Conservation (phyloP, 2,797 vertebrate genomes). For the Alosa sapidissima region DNA sequence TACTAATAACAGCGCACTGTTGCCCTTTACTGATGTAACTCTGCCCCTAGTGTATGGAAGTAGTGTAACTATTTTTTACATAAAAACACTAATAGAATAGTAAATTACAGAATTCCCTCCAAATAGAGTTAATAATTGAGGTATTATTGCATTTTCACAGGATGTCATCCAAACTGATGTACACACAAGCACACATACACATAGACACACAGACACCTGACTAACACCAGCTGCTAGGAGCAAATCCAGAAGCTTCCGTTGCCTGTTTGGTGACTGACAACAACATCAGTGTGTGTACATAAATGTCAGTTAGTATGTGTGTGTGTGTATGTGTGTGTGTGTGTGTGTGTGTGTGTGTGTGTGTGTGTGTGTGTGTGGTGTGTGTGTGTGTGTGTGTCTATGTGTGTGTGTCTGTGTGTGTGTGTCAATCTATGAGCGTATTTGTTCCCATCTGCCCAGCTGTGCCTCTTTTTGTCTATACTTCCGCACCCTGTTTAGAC, state of each 20-base stretch:
- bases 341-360: conserved; percentile 5
- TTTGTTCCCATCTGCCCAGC: conserved; percentile 67
- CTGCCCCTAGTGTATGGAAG: background rate
- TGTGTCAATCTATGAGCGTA: background rate
- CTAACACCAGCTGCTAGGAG: conserved; percentile 52
- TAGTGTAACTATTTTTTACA: background rate
- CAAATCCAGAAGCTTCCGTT: conserved; percentile 45
- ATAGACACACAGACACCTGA: conserved; percentile 54
- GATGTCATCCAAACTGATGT: background rate
- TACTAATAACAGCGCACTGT: too few species aligned
- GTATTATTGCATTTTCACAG: background rate
- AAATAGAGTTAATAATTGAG: too few species aligned
- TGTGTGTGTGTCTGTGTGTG: conserved; percentile 27
- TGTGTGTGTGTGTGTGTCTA: conserved; percentile 16
- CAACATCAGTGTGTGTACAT: conserved; percentile 49
- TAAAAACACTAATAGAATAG: too few species aligned
- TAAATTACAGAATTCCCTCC: too few species aligned
- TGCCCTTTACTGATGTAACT: background rate
- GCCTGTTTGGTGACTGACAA: conserved; percentile 62
- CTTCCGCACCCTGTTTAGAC: conserved; percentile 70
- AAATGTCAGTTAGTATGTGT: background rate
- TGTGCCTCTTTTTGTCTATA: conserved; percentile 70
- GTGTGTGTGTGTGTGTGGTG: too few species aligned
- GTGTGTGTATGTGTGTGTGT: background rate
- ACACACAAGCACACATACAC: conserved; percentile 2